Percentiles rank a stretch among this genome's conserved stretches.
phyloP scores from a whole-genome alignment of 2,113 vertebrate genomes.

The Danionella cerebrum region DNA sequence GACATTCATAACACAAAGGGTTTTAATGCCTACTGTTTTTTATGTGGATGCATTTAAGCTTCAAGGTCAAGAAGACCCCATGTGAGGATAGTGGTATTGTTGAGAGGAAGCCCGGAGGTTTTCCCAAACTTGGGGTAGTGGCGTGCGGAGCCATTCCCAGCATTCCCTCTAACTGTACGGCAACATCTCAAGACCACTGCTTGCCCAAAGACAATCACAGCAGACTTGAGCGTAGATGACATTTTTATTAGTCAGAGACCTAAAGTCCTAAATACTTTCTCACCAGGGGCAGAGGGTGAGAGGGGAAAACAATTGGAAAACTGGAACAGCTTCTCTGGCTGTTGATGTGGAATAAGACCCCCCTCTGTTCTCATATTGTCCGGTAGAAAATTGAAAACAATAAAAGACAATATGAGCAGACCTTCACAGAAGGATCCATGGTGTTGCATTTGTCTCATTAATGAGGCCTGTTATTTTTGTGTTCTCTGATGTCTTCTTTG shows the following conservation, averaged over 20 bases:
- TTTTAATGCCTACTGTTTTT: conserved; percentile 32
- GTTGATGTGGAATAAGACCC: conserved; percentile 25
- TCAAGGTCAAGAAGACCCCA: conserved; percentile 3
- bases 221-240: conserved; percentile 42
- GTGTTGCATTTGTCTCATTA: conserved; percentile 9
- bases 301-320: conserved; percentile 45
- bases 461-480: conserved; percentile 17
- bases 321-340: conserved; percentile 31
- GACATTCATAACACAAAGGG: conserved; percentile 29
- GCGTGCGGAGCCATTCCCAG: conserved; percentile 21
- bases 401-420: conserved; percentile 30
- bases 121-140: conserved; percentile 1
- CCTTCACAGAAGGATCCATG: conserved; percentile 31
- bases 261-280: conserved; percentile 38
- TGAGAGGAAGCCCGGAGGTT: conserved; percentile 22
- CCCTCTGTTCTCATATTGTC: conserved; percentile 25
- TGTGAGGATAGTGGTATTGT: conserved; percentile 17
- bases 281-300: conserved; percentile 37
- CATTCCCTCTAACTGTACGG: conserved; percentile 7
- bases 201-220: conserved; percentile 31
- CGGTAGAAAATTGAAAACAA: conserved; percentile 20
- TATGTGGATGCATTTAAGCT: conserved; percentile 9
- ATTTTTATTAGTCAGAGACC: conserved; percentile 37
- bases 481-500: conserved; percentile 12
- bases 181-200: conserved; percentile 25